A percentile compares a stretch with the other conserved stretches of the same genome.
These are phyloP conservation scores for Simalia tracyae DNA, from an alignment of 2,797 vertebrate species.

Conservation along the genomic window DNA sequence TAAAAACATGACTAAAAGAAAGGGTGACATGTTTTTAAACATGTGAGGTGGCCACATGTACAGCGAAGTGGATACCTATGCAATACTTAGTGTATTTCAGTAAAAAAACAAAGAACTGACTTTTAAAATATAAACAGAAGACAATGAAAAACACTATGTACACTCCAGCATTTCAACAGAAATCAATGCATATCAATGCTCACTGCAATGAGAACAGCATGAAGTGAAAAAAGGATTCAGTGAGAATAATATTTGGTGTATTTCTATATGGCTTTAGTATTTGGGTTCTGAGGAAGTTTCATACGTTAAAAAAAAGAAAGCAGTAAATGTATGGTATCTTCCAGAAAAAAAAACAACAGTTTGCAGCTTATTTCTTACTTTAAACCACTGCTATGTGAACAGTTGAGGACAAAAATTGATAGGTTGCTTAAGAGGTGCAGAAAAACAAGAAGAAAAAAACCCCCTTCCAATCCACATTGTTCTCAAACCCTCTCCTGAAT, in stretches of 20 bases:
- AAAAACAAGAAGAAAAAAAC: neutral
- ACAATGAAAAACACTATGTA: neutral
- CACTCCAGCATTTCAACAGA: neutral
- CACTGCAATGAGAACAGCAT: neutral
- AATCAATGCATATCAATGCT: neutral
- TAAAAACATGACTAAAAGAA: slow-evolving; percentile 3
- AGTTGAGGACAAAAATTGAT: neutral
- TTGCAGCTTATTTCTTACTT: neutral
- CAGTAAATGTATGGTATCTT: neutral
- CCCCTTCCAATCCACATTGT: no score
- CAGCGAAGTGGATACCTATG: neutral
- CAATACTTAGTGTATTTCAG: neutral
- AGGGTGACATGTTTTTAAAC: slow-evolving; percentile 7
- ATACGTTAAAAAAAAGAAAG: neutral
- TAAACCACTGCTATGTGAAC: neutral
- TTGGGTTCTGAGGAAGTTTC: neutral
- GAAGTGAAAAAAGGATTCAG: neutral
- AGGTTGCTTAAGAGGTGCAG: neutral
- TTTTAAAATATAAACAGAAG: slow-evolving; percentile 8
- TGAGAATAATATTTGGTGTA: neutral
- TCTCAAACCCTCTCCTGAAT: neutral
- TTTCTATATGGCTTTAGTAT: neutral
- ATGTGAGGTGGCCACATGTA: neutral
- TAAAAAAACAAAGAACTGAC: neutral
- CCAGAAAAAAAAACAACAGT: no score